Conservation (phyloP, 1,140 invertebrate genomes). For the Meteorus sp. region DNA sequence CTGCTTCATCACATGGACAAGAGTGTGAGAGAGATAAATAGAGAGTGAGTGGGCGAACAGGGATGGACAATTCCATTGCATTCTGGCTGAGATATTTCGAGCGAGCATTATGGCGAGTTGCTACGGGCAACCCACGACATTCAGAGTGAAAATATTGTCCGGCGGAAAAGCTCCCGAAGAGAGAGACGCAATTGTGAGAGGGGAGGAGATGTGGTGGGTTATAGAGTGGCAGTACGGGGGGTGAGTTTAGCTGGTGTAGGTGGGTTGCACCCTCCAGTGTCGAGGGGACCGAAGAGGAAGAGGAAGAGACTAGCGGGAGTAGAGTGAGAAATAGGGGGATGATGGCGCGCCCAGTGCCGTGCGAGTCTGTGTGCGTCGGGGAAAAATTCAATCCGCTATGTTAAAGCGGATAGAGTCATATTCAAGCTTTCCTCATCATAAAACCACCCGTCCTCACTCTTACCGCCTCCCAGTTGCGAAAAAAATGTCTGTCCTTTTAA, state of each 20-base stretch:
- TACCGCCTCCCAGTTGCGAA: too few species aligned
- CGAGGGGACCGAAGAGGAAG: constrained; percentile 24
- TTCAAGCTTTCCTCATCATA: constrained; percentile 13
- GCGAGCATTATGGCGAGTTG: constrained; percentile 45
- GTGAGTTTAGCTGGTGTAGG: constrained; percentile 14
- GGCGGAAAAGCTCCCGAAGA: constrained; percentile 34
- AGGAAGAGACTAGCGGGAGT: neutral
- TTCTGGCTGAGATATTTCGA: constrained; percentile 32
- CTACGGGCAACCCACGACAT: constrained; percentile 50
- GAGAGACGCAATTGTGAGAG: constrained; percentile 20
- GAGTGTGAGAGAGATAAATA: too few species aligned
- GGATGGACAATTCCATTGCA: constrained; percentile 50
- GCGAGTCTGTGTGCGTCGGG: constrained; percentile 42
- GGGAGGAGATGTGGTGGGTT: constrained; percentile 14
- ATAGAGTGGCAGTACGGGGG: neutral
- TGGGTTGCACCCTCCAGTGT: constrained; percentile 32
- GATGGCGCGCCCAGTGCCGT: neutral
- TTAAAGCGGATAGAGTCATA: constrained; percentile 50
- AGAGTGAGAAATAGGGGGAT: neutral
- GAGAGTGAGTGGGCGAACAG: too few species aligned
- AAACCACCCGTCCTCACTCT: too few species aligned
- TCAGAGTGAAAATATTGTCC: constrained; percentile 50
- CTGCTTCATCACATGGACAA: too few species aligned
- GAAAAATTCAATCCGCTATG: constrained; percentile 58
- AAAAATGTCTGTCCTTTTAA: too few species aligned